phyloP scores from a whole-genome alignment of 2,113 vertebrate species.

The Lagopus leucura region DNA sequence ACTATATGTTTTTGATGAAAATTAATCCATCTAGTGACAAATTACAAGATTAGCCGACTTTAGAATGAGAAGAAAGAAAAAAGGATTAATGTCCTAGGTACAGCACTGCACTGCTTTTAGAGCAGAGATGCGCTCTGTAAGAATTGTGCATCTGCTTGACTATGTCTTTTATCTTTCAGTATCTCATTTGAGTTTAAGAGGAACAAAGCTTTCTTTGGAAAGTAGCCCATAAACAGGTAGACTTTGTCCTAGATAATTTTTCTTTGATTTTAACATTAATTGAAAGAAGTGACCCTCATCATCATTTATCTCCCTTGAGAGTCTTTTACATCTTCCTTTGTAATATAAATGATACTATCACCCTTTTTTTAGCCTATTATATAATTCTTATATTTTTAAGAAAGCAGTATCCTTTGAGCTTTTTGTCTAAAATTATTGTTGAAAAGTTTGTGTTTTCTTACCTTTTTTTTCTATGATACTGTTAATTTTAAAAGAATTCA shows the following conservation, averaged over 20 bases:
- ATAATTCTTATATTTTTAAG: neutral
- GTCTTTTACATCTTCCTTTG: neutral
- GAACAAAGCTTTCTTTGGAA: neutral
- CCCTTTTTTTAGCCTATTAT: neutral
- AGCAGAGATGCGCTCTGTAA: neutral
- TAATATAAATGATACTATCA: neutral
- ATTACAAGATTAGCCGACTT: neutral
- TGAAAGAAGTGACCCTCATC: neutral
- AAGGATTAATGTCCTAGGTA: neutral
- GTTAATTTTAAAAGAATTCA: neutral
- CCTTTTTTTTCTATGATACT: neutral
- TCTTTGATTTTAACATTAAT: neutral
- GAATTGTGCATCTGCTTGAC: neutral
- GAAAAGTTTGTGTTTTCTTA: neutral
- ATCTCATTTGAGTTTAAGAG: neutral
- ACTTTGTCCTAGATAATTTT: neutral
- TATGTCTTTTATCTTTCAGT: neutral
- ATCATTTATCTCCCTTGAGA: neutral
- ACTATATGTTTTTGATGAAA: neutral
- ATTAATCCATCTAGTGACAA: neutral
- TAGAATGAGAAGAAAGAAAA: neutral
- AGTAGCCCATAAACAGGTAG: neutral
- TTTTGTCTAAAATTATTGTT: neutral
- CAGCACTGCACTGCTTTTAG: neutral
- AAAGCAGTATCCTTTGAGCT: neutral